Conservation (phyloP, 2,888 invertebrate species). For the Papilio gigon region DNA sequence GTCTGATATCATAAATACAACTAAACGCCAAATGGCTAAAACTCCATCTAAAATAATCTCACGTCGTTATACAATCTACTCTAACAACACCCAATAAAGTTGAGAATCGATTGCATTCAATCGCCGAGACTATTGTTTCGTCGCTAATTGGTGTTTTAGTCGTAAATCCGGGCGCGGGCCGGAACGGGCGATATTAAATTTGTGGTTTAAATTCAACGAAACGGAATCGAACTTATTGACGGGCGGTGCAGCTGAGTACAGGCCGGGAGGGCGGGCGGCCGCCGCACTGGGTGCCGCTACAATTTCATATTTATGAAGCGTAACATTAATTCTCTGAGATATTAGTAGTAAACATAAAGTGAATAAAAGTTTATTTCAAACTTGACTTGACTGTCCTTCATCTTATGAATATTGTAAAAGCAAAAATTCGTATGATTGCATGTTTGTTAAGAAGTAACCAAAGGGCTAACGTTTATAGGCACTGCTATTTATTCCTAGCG, state of each 20-base stretch:
- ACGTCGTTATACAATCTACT: not conserved
- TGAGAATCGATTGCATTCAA: not conserved
- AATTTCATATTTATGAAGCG: constrained; percentile 25
- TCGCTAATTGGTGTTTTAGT: constrained; percentile 39
- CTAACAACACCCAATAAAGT: not conserved
- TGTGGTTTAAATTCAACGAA: constrained; percentile 39
- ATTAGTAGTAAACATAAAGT: not conserved
- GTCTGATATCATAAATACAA: constrained; percentile 20
- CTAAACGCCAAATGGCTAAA: constrained; percentile 2
- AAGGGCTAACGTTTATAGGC: too few species aligned
- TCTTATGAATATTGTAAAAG: too few species aligned
- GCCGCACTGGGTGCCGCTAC: constrained; percentile 4
- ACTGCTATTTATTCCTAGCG: too few species aligned
- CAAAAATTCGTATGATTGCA: too few species aligned
- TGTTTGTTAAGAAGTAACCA: too few species aligned
- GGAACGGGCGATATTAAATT: constrained; percentile 37
- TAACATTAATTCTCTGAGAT: constrained; percentile 9
- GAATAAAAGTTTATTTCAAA: too few species aligned
- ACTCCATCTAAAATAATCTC: not conserved
- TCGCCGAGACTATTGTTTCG: constrained; percentile 32
- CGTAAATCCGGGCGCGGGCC: constrained; percentile 35
- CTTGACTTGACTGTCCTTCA: too few species aligned
- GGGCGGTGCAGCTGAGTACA: constrained; percentile 25
- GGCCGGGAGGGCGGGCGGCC: constrained; percentile 10
- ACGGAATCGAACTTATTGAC: constrained; percentile 41